Conservation (phyloP, 1,140 invertebrate genomes). For the Chlorops oryzae region DNA sequence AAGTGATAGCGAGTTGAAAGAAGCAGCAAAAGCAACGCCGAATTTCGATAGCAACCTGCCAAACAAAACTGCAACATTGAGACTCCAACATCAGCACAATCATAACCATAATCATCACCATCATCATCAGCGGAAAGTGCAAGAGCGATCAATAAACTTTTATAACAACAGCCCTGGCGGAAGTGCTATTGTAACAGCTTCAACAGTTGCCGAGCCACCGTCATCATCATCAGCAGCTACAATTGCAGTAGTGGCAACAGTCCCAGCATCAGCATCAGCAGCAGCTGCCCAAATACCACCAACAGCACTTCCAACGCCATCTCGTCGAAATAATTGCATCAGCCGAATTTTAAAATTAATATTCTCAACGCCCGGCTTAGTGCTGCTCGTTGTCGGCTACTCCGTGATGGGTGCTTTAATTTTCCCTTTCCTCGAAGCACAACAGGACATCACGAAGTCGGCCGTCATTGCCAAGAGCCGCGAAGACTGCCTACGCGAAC, state of each 20-base stretch:
- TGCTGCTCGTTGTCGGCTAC: slow-evolving; percentile 42
- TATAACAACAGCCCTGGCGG: too few species aligned
- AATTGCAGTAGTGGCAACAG: slow-evolving; percentile 14
- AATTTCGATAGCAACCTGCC: slow-evolving; percentile 6
- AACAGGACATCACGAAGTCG: slow-evolving; percentile 42
- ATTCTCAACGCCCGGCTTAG: slow-evolving; percentile 43
- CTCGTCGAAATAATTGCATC: slow-evolving; percentile 20
- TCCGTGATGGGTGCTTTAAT: slow-evolving; percentile 45
- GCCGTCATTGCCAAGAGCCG: slow-evolving; percentile 43
- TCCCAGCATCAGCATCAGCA: slow-evolving; percentile 14
- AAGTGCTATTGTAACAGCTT: too few species aligned
- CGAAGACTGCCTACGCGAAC: slow-evolving; percentile 46
- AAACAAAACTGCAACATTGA: slow-evolving; percentile 10
- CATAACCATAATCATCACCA: slow-evolving; percentile 1
- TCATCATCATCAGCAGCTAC: background rate
- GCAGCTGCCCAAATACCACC: background rate
- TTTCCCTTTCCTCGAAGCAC: slow-evolving; percentile 46
- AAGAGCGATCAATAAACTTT: background rate
- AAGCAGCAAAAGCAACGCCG: slow-evolving; percentile 5
- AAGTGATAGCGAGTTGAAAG: slow-evolving; percentile 9
- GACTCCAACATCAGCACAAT: slow-evolving; percentile 17
- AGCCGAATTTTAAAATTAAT: slow-evolving; percentile 37
- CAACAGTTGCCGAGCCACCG: background rate
- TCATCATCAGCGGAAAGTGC: slow-evolving; percentile 2
- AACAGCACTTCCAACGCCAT: background rate